Conservation (phyloP, 2,888 invertebrate genomes). For the Melanargia galathea region DNA sequence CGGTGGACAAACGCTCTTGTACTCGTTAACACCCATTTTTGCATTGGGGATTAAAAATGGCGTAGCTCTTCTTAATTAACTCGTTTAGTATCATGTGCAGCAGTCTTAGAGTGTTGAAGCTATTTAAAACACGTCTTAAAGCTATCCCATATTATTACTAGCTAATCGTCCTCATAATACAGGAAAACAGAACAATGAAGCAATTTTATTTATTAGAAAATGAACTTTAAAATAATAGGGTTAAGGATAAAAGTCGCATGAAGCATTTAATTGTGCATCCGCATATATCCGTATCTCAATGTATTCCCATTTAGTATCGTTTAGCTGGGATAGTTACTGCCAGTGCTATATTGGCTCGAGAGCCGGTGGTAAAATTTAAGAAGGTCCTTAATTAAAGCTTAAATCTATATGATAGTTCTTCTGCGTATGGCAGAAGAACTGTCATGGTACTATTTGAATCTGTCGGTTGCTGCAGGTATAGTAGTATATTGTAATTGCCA, state of each 20-base stretch:
- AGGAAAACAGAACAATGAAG: not conserved
- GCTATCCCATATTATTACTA: not conserved
- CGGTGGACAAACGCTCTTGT: no score
- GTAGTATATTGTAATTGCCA: no score
- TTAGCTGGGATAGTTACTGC: not conserved
- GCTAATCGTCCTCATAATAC: not conserved
- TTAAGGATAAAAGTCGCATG: not conserved
- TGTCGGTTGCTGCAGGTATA: no score
- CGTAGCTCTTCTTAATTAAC: no score
- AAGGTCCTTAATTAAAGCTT: not conserved
- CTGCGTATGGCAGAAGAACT: no score
- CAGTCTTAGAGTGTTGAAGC: not conserved
- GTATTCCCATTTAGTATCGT: not conserved
- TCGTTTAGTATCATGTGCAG: no score
- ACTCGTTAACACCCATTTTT: no score
- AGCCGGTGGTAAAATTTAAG: not conserved
- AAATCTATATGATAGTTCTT: no score
- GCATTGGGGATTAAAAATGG: no score
- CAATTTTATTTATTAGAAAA: not conserved
- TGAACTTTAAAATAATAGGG: not conserved
- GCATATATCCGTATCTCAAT: conserved; percentile 5
- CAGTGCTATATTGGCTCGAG: not conserved
- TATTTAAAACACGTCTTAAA: not conserved
- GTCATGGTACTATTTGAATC: no score
- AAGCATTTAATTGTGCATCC: not conserved